Evolutionary conservation across 2,113 vertebrate species (phyloP).

Genomic region (Tragelaphus imberbis): DNA sequence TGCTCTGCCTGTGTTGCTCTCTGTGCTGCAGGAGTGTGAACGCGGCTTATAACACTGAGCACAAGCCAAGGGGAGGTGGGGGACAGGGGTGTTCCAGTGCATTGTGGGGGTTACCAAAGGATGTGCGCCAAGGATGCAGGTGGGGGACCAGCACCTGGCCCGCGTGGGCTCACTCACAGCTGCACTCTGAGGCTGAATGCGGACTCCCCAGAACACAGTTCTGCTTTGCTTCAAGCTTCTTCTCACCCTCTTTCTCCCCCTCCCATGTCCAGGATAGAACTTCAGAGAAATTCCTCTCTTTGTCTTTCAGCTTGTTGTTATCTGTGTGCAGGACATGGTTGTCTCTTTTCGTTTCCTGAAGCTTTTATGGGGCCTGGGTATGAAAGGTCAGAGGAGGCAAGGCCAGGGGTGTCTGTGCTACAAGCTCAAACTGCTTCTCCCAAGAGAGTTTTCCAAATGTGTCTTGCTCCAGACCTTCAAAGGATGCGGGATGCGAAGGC

Average conservation of each 20-base stretch:
- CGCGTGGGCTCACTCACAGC: not conserved
- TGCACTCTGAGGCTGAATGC: not conserved
- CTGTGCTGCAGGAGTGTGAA: not conserved
- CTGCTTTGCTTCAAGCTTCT: not conserved
- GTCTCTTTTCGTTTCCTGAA: not conserved
- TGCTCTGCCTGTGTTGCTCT: not conserved
- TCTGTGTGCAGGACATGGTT: not conserved
- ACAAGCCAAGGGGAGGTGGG: not conserved
- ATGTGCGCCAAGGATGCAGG: fast-evolving
- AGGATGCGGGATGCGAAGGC: not conserved
- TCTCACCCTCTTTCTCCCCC: not conserved
- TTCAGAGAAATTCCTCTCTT: not conserved
- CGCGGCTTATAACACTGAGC: not conserved
- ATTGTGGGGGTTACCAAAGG: not conserved
- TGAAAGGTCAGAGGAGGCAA: not conserved
- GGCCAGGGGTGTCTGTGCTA: not conserved
- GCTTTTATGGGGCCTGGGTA: not conserved
- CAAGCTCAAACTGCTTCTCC: not conserved
- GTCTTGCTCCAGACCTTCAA: not conserved
- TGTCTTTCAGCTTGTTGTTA: not conserved
- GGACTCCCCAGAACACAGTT: not conserved
- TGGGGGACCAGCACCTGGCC: not conserved
- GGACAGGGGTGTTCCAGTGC: not conserved
- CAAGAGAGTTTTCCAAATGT: not conserved
- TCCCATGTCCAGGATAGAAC: not conserved